Percentiles rank a stretch among this genome's conserved stretches.
Conservation (phyloP, 1,140 invertebrate genomes). For the Apocrypta bakeri region DNA sequence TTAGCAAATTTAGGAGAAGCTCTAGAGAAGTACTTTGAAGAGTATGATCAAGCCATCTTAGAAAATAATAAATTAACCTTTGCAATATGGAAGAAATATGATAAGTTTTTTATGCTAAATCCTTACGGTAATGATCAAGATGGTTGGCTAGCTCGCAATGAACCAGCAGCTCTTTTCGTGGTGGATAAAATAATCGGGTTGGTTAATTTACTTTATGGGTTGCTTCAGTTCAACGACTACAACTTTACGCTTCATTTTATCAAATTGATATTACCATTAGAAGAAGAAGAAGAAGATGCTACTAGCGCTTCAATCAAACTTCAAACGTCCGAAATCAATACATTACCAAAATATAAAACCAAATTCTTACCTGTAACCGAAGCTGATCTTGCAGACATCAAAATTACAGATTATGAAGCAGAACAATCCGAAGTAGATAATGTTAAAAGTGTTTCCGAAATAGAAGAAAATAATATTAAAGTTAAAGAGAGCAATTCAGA, state of each 20-base stretch:
- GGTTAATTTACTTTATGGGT: constrained; percentile 57
- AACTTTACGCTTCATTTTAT: constrained; percentile 62
- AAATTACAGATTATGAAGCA: constrained; percentile 36
- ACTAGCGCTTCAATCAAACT: background rate
- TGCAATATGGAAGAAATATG: constrained; percentile 60
- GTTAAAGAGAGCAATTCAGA: no score
- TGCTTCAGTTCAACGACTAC: constrained; percentile 64
- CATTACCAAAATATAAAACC: constrained; percentile 58
- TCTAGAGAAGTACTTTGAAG: constrained; percentile 63
- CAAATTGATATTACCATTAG: constrained; percentile 57
- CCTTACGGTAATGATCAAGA: constrained; percentile 65
- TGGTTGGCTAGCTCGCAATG: constrained; percentile 59
- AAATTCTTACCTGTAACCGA: constrained; percentile 65
- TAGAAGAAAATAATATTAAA: no score
- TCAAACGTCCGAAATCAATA: background rate
- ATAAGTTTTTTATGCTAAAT: constrained; percentile 65
- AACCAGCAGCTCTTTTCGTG: constrained; percentile 60
- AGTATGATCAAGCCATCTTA: constrained; percentile 60
- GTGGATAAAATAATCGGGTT: constrained; percentile 61
- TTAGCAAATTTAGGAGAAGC: constrained; percentile 66
- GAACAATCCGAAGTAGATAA: background rate
- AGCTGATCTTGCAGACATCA: constrained; percentile 57
- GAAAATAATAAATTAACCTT: constrained; percentile 67
- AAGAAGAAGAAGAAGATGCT: constrained; percentile 15
- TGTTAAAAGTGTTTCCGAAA: no score